Conservation (phyloP, 2,113 vertebrate species). For the Mystacornis crossleyi region DNA sequence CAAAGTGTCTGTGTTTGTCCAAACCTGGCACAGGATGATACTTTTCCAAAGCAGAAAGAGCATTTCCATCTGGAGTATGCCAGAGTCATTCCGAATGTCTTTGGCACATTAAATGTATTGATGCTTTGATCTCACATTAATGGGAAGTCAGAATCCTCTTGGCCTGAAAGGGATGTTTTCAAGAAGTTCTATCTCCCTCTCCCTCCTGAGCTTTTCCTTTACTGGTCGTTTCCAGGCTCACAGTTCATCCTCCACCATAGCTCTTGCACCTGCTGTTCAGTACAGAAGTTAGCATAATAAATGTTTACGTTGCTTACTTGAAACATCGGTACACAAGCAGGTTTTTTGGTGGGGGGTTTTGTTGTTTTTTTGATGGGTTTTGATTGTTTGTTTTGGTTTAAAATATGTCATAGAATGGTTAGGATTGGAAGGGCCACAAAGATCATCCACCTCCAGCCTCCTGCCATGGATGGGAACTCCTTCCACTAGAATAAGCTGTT, state of each 20-base stretch:
- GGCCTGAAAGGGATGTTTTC: neutral
- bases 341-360: neutral
- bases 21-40: neutral
- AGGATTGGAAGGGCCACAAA: neutral
- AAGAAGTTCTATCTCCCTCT: neutral
- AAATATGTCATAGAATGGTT: neutral
- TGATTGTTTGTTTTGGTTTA: neutral
- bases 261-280: neutral
- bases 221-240: neutral
- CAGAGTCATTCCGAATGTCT: neutral
- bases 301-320: neutral
- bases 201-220: neutral
- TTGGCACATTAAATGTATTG: neutral
- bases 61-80: neutral
- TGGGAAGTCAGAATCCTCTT: neutral
- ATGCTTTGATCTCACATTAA: neutral
- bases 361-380: neutral
- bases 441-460: neutral
- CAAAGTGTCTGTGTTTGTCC: neutral
- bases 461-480: neutral
- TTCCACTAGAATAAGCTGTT: neutral
- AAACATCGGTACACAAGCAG: neutral
- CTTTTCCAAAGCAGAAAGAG: neutral
- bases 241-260: neutral
- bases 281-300: neutral